Conservation (phyloP, 1,140 invertebrate genomes). For the Orchesella cincta region DNA sequence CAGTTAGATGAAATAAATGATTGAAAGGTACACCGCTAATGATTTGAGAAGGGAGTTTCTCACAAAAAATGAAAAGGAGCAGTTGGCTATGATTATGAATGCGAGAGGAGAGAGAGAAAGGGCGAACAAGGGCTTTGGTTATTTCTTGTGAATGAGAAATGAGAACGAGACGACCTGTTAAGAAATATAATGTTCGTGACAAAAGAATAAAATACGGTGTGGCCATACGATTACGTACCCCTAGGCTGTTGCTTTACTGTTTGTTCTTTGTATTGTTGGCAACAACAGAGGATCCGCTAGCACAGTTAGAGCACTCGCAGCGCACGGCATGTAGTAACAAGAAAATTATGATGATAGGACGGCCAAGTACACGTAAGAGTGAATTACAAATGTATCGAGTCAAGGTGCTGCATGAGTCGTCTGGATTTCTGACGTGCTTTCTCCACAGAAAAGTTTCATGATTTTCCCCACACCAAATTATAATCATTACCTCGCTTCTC, state of each 20-base stretch:
- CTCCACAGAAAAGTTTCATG: neutral
- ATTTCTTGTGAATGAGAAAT: neutral
- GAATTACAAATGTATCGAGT: conserved; percentile 2
- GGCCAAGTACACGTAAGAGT: neutral
- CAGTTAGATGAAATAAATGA: conserved; percentile 15
- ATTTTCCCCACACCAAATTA: conserved; percentile 9
- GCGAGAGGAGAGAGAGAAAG: neutral
- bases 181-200: neutral
- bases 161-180: neutral
- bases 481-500: neutral
- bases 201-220: neutral
- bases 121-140: neutral
- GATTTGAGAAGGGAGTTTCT: neutral
- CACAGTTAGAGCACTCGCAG: neutral
- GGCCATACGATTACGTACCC: neutral
- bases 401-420: conserved; percentile 4
- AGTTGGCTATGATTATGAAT: neutral
- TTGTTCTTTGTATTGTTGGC: no score
- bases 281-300: no score
- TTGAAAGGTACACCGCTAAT: conserved; percentile 20
- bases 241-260: no score
- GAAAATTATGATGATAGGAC: conserved; percentile 12
- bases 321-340: neutral
- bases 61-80: conserved; percentile 2
- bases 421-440: conserved; percentile 8